Evolutionary conservation across 2,113 vertebrate species (phyloP), one percentile per base, ranked within the genome.

Genomic region (Hypomesus transpacificus): DNA sequence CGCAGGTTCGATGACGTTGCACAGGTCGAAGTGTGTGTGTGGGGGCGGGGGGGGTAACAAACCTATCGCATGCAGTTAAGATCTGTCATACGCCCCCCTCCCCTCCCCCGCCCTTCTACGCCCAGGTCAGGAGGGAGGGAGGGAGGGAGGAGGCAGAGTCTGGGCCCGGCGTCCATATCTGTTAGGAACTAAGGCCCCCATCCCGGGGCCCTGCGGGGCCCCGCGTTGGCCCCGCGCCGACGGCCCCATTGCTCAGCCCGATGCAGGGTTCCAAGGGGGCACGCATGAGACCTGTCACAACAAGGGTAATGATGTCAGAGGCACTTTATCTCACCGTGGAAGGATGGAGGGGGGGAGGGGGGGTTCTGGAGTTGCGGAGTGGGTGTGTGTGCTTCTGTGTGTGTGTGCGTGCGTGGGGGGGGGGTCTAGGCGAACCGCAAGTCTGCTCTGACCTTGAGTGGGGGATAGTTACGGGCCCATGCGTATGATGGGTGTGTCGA

Each of bases 301-400:
- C 89, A 91, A 91, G 89, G 89, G 87, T 89, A 88, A 87, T 87
- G 86, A 89, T 91, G 87, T 90, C 93, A 93, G 89, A 92, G 84
- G 81, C 84, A 85, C 87, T 86, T 86, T 81, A 82, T 14, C 69
- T 86, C 75, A 83, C 66, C 7, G 34, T 22, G 70, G 76, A 73
- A 63, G 54, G 80, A 78, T 65, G 80, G 69, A 58, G 67, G 3
- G 71, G 77, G 79, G 75, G 71, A 28, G 57, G 62, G 58, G 68
- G 80, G 75, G 75, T 20, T 66, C 65, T 68, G 74, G 75, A 82
- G 72, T 74, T 7, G 14, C 13, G 59, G 59, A 61, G 59, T 22
- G 59, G 59, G 31, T 74, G 50, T 61, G 53, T 26, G 1, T 73
- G 68, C 62, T 57, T 18, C 53, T 61, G 70, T 57, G 66, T 39